Percentiles rank a stretch among this genome's conserved stretches.
phyloP scores from a whole-genome alignment of 64 coral and sea anemone genomes.

The Dendrophyllia cribrosa region DNA sequence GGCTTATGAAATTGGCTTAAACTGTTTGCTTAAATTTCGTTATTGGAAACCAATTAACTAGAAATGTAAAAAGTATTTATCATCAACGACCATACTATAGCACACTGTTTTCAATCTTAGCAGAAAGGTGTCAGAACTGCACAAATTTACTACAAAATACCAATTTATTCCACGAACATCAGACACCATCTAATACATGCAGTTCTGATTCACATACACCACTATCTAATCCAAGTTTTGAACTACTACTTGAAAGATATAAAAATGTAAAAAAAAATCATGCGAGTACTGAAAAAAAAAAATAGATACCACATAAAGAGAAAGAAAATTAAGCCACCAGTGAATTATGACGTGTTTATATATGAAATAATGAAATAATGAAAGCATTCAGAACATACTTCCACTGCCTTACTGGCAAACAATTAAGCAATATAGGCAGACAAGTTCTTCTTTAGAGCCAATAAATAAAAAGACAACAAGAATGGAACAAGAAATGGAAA shows the following conservation, averaged over 20 bases:
- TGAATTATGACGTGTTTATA: not conserved
- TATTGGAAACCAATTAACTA: not conserved
- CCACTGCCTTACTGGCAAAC: conserved; percentile 24
- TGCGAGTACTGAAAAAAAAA: conserved; percentile 48
- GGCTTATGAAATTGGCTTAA: conserved; percentile 6
- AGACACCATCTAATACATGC: not conserved
- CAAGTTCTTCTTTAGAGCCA: not conserved
- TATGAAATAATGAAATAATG: conserved; percentile 18
- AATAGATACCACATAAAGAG: conserved; percentile 45
- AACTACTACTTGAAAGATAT: conserved; percentile 43
- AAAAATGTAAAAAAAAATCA: conserved; percentile 41
- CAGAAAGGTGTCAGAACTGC: conserved; percentile 37
- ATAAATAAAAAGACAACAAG: too few species aligned
- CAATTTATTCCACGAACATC: not conserved
- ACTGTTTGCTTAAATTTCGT: not conserved
- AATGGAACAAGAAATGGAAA: not conserved
- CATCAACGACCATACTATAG: not conserved
- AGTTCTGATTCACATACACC: not conserved
- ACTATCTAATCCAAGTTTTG: conserved; percentile 48
- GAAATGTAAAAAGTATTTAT: conserved; percentile 28
- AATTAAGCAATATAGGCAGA: conserved; percentile 32
- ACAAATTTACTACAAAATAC: conserved; percentile 3
- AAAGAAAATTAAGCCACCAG: conserved; percentile 33
- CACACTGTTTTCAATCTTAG: not conserved
- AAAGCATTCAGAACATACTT: conserved; percentile 31